phyloP scores from a whole-genome alignment of 2,113 vertebrate genomes.

The Rhea americana region DNA sequence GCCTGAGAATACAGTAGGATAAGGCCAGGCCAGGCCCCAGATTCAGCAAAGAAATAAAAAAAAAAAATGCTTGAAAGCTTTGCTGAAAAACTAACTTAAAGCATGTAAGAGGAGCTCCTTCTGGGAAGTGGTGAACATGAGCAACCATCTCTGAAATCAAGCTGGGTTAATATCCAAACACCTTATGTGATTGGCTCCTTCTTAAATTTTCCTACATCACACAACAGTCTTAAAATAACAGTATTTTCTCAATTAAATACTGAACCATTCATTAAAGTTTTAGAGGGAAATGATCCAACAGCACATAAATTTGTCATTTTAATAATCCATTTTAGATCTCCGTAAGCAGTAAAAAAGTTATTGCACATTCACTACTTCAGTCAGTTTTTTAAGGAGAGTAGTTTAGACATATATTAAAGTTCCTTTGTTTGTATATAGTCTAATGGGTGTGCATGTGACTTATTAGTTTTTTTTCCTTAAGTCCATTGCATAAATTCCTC shows the following conservation, averaged over 20 bases:
- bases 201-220: background rate
- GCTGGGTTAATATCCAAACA: background rate
- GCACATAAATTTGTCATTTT: background rate
- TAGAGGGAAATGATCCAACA: background rate
- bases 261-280: background rate
- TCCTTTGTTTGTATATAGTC: background rate
- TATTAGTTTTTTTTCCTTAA: background rate
- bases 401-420: background rate
- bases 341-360: background rate
- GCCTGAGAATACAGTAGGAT: background rate
- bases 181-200: accelerated
- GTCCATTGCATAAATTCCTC: background rate
- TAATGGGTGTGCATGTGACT: background rate
- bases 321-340: background rate
- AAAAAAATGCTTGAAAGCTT: background rate
- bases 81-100: background rate
- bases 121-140: background rate
- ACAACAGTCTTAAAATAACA: background rate
- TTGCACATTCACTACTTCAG: background rate
- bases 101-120: background rate
- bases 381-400: background rate
- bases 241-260: background rate
- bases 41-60: background rate
- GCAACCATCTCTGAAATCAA: background rate
- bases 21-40: background rate